Evolutionary conservation across 2,888 invertebrate species (phyloP).

Genomic region (Cerastis rubricosa): DNA sequence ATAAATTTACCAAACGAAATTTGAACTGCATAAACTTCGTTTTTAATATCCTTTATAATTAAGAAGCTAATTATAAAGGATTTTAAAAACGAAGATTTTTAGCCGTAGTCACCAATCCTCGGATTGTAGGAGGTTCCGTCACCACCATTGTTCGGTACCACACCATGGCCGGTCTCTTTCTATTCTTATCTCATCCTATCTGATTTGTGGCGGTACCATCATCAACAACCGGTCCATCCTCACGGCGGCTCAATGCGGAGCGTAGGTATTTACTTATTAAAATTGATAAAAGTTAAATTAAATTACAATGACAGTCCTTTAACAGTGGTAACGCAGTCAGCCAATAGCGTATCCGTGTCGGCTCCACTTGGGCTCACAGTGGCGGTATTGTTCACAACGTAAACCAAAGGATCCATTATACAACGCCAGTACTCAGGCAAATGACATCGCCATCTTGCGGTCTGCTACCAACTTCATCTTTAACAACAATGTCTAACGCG

Average conservation of each 20-base stretch:
- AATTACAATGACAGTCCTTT: background rate
- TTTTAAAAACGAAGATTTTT: no score
- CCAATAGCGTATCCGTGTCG: conserved; percentile 69
- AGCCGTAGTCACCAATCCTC: conserved; percentile 10
- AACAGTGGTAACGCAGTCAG: conserved; percentile 50
- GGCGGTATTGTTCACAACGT: conserved; percentile 69
- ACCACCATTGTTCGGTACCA: conserved; percentile 21
- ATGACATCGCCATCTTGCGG: conserved; percentile 71
- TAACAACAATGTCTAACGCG: conserved; percentile 64
- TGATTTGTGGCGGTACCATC: conserved; percentile 10
- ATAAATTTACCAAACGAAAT: background rate
- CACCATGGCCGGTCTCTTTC: conserved; percentile 1
- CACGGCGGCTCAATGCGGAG: conserved; percentile 17
- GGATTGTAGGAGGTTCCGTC: conserved; percentile 13
- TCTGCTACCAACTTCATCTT: conserved; percentile 53
- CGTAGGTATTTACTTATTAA: background rate
- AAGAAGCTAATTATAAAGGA: no score
- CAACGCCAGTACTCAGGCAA: conserved; percentile 57
- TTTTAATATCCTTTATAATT: background rate
- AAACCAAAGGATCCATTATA: conserved; percentile 55
- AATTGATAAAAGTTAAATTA: background rate
- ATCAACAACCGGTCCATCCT: conserved; percentile 15
- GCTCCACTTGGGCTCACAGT: conserved; percentile 69
- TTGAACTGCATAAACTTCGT: background rate
- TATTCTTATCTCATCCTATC: background rate